Evolutionary conservation across 2,797 vertebrate species (phyloP).

Genomic region (Chiroxiphia lanceolata): DNA sequence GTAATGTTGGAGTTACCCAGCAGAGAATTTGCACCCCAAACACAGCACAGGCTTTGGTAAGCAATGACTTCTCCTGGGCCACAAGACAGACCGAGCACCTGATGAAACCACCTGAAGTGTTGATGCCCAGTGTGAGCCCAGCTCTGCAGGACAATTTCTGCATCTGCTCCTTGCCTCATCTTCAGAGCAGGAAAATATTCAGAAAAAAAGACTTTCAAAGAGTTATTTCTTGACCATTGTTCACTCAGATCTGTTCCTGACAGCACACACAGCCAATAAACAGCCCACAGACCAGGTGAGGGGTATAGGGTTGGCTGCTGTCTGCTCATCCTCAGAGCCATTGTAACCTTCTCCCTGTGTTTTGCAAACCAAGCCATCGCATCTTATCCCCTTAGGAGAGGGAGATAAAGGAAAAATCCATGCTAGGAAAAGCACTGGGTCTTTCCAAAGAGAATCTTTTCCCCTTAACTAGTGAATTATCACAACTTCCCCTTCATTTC

Average conservation of each 20-base stretch:
- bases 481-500: background rate
- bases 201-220: background rate
- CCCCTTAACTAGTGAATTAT: background rate
- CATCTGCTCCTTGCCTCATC: background rate
- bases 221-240: background rate
- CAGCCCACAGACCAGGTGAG: background rate
- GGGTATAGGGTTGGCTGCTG: background rate
- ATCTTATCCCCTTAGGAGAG: background rate
- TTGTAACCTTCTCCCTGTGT: background rate
- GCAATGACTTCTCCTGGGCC: background rate
- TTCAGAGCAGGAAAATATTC: background rate
- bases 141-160: background rate
- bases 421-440: background rate
- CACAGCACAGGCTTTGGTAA: background rate
- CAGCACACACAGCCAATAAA: background rate
- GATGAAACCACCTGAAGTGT: accelerated
- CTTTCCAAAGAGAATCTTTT: background rate
- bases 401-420: background rate
- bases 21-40: background rate
- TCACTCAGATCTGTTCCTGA: background rate
- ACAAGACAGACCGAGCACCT: background rate
- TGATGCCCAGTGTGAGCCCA: background rate
- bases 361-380: background rate
- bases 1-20: background rate
- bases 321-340: background rate